Percentiles rank a stretch among this genome's conserved stretches.
These are phyloP conservation scores for Schizaphis graminum DNA, from an alignment of 2,888 invertebrate genomes.

Conservation along the genomic window DNA sequence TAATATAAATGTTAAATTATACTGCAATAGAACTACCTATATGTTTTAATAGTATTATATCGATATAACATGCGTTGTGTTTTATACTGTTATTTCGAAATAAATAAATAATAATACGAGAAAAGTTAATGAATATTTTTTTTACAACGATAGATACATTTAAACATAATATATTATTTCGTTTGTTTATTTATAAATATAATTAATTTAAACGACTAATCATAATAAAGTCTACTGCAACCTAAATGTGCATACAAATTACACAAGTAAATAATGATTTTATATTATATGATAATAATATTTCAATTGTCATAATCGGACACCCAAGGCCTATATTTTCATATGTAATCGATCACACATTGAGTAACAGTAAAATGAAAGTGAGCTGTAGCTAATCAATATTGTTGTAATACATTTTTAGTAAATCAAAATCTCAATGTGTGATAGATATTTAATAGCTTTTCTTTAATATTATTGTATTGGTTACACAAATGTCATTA, in stretches of 20 bases:
- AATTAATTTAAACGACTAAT: background rate
- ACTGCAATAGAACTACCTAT: background rate
- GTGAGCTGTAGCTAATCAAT: slow-evolving; percentile 49
- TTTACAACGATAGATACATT: background rate
- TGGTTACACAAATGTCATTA: background rate
- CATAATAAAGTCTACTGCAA: background rate
- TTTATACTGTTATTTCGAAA: too few species aligned
- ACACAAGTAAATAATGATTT: background rate
- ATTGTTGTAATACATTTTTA: slow-evolving; percentile 30
- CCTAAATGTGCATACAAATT: background rate
- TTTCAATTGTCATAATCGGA: slow-evolving; percentile 39
- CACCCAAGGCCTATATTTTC: slow-evolving; percentile 14
- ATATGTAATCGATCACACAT: slow-evolving; percentile 27
- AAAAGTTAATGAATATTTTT: background rate
- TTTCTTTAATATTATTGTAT: background rate
- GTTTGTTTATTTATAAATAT: background rate
- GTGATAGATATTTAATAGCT: background rate
- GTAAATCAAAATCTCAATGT: slow-evolving; percentile 1
- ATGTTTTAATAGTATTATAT: too few species aligned
- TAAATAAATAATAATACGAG: too few species aligned
- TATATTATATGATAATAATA: background rate
- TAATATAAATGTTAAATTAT: background rate
- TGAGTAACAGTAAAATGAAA: slow-evolving; percentile 41
- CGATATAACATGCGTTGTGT: background rate
- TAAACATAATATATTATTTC: background rate